These are phyloP conservation scores for Gadopsis bispinosus DNA, from an alignment of 2,797 vertebrate species.

Conservation along the genomic window DNA sequence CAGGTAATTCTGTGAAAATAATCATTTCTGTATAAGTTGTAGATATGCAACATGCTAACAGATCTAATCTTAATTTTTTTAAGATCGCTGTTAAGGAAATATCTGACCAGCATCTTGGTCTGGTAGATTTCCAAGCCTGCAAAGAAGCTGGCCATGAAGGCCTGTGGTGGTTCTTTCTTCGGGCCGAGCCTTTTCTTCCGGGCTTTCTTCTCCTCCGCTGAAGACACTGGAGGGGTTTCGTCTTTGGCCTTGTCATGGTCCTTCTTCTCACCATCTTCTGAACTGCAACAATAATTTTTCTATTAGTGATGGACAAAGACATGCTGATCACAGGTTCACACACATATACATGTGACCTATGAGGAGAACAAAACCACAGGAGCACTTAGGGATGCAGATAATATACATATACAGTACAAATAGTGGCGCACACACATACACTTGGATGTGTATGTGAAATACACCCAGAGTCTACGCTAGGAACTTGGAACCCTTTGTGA, in stretches of 20 bases:
- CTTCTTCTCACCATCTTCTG: conserved; percentile 95
- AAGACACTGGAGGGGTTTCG: conserved; percentile 79
- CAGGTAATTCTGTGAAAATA: conserved; percentile 92
- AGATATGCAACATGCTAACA: neutral
- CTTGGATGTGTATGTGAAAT: neutral
- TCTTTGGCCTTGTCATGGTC: conserved; percentile 89
- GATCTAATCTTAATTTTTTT: neutral
- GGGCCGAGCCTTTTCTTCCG: conserved; percentile 88
- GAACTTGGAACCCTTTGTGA: neutral
- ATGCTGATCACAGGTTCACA: neutral
- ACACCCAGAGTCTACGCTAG: neutral
- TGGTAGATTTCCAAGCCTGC: conserved; percentile 96
- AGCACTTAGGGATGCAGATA: neutral
- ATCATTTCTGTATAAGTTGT: neutral
- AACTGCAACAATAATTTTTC: conserved; percentile 77
- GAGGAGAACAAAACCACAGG: neutral
- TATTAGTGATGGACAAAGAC: conserved; percentile 17
- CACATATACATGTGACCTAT: neutral
- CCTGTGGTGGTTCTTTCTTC: conserved; percentile 90
- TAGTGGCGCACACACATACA: no score
- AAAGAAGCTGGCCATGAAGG: conserved; percentile 94
- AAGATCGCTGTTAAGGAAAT: neutral
- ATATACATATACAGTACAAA: no score
- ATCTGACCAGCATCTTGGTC: conserved; percentile 94
- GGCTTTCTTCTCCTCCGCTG: conserved; percentile 82